Conservation (phyloP, 1,140 invertebrate genomes). For the Pteromalus puparum region DNA sequence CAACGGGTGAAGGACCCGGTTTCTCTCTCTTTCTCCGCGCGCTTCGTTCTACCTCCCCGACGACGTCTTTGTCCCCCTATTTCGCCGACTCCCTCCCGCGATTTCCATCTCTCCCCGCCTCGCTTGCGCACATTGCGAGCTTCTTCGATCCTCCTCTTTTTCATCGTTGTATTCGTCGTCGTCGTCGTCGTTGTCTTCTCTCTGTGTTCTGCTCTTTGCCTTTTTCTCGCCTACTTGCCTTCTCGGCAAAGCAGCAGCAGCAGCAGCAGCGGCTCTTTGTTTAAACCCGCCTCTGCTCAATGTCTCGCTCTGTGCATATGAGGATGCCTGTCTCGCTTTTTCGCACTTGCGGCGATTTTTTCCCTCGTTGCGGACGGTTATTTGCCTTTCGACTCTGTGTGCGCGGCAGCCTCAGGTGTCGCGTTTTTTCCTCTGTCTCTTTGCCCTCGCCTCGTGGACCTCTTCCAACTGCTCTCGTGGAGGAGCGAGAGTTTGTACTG, state of each 20-base stretch:
- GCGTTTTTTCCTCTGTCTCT: neutral
- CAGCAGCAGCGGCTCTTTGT: slow-evolving; percentile 15
- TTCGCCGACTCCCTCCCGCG: slow-evolving; percentile 23
- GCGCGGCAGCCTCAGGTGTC: neutral
- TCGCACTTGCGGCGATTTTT: slow-evolving; percentile 39
- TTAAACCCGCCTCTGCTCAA: neutral
- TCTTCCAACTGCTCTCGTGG: neutral
- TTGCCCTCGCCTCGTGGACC: neutral
- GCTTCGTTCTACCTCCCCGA: neutral
- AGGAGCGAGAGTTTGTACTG: neutral
- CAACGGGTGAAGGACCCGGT: slow-evolving; percentile 44
- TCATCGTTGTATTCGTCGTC: slow-evolving; percentile 1
- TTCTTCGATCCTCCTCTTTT: slow-evolving; percentile 15
- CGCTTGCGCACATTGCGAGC: neutral
- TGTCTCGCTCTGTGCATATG: neutral
- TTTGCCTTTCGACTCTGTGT: neutral
- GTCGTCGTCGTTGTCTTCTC: neutral
- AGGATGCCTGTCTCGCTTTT: slow-evolving; percentile 7
- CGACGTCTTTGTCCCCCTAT: slow-evolving; percentile 44
- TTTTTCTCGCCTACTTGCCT: slow-evolving; percentile 10
- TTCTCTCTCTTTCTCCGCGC: slow-evolving; percentile 21
- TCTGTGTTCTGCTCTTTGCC: neutral
- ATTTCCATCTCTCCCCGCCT: slow-evolving; percentile 24
- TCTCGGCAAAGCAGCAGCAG: neutral
- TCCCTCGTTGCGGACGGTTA: neutral